These are phyloP conservation scores for Ctenomys sociabilis DNA, from an alignment of 2,113 vertebrate species.

Conservation along the genomic window DNA sequence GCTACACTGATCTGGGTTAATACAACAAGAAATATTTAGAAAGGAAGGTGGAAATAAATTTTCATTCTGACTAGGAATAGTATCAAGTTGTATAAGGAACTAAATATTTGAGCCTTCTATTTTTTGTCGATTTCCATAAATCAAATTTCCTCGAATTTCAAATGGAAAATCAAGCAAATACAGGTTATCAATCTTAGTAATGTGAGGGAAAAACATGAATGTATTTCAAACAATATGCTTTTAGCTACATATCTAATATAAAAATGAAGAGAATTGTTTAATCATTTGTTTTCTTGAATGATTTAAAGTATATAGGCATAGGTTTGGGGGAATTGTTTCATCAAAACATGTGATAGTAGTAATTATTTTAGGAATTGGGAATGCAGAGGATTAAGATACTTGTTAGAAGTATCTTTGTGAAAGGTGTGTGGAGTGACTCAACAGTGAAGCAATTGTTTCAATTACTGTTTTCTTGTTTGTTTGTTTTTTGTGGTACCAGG, in stretches of 20 bases:
- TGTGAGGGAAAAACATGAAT: constrained; percentile 64
- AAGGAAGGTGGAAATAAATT: not conserved
- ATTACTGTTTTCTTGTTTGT: no score
- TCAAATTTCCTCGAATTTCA: constrained; percentile 71
- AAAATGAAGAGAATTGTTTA: constrained; percentile 92
- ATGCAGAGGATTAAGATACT: not conserved
- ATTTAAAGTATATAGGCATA: constrained; percentile 81
- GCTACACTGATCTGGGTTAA: not conserved
- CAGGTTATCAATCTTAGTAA: constrained; percentile 51
- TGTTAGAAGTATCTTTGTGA: not conserved
- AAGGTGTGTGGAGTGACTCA: not conserved
- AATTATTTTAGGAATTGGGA: constrained; percentile 68
- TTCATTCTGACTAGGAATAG: constrained; percentile 69
- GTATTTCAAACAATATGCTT: constrained; percentile 73
- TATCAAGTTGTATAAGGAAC: constrained; percentile 54
- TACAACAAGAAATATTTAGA: not conserved
- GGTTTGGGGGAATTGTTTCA: constrained; percentile 80
- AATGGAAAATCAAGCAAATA: constrained; percentile 59
- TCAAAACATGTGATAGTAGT: constrained; percentile 79
- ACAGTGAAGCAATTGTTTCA: constrained; percentile 56
- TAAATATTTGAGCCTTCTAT: constrained; percentile 37
- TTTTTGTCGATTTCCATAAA: constrained; percentile 71
- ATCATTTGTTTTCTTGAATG: constrained; percentile 88
- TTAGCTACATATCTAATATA: constrained; percentile 77
- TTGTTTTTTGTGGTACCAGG: no score